Evolutionary conservation across 2,797 vertebrate genomes (phyloP), one percentile per base, ranked within the genome.

Genomic region (Falco peregrinus): DNA sequence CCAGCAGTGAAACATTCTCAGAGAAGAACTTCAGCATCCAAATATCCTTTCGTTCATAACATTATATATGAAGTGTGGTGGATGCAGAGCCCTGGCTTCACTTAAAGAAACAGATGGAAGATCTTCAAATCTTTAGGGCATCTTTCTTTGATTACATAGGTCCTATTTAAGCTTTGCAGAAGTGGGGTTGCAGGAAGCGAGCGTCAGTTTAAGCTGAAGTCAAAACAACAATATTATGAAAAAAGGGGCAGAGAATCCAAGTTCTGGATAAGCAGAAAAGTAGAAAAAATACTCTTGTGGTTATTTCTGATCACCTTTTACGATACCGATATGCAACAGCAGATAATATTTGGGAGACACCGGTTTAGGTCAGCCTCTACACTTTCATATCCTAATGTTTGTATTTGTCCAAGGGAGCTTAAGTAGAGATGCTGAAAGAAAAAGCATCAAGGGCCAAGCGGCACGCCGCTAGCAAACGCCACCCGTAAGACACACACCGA

Each of bases 11-110:
- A 95, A 93, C 86, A 88, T 92, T 95, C 74, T 91, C 29, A 0
- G 84, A 88, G 87, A 87, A 89, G 65, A 94, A 76, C 81, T 90
- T 96, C 91, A 93, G 88, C 79, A 84, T 93, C 82, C 91, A 88
- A 89, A 84, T 76, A 69, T 67, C 57, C 70, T 83, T 91, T 88
- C 83, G 80, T 57, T 89, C 43, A 56, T 80, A 93, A 65, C 0
- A 1, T 80, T 86, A 91, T 63, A 63, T 54, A 69, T 28, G 81
- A 75, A 80, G 92, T 21, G 20, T 84, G 86, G 75, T 63, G 26
- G 67, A 76, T 74, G 56, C 84, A 41, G 41, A 90, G 71, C 43
- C 29, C 54, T 70, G 61, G 61, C 20, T 94, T 84, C 78, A 63
- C 60, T 93, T 96, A 37, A 68, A 89, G 54, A 39, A 89, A 63